Evolutionary conservation across 2,113 vertebrate genomes (phyloP), one percentile per base, ranked within the genome.

Genomic region (Syngnathus typhle): DNA sequence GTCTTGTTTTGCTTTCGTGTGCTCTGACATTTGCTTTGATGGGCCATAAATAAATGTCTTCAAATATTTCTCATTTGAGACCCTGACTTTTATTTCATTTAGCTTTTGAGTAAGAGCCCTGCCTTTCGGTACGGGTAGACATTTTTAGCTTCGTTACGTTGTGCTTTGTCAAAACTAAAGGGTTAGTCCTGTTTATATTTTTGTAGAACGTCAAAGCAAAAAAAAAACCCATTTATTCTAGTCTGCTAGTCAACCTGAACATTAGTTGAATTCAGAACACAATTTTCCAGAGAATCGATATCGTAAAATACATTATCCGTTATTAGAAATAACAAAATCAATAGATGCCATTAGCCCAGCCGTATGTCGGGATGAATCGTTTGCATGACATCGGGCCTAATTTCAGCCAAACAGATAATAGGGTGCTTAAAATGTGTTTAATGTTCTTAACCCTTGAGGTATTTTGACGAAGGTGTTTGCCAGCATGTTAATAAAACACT

Each of bases 1-100:
- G 47, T 56, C 70, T 85, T 81, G 67, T 72, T 77, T 54, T 67
- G 70, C 39, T 9, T 60, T 15, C 60, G 74, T 43, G 60, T 76
- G 66, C 62, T 68, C 27, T 59, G 16, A 8, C n/a, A 0, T 77
- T 61, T 71, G 60, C 75, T 76, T 67, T 66, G 68, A 65, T 11
- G 64, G 71, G 60, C 65, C 43, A 38, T 67, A 76, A 43, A 43
- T 43, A 12, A 43, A 43, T 43, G 12, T 12, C 9, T 43, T 43
- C 12, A 11, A 9, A 43, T 23, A 5, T 55, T 55, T 55, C 10
- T 55, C 21, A 55, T 37, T 38, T 38, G 56, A 18, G 32, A 37
- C 56, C 1, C 6, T 59, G 32, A 59, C 6, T 18, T 59, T 18
- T 37, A 37, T 37, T 21, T 55, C 5, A 55, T 55, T 21, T 56